A percentile compares a stretch with the other conserved stretches of the same genome.
Conservation (phyloP, 2,888 invertebrate genomes). For the Melinaea menophilus region DNA sequence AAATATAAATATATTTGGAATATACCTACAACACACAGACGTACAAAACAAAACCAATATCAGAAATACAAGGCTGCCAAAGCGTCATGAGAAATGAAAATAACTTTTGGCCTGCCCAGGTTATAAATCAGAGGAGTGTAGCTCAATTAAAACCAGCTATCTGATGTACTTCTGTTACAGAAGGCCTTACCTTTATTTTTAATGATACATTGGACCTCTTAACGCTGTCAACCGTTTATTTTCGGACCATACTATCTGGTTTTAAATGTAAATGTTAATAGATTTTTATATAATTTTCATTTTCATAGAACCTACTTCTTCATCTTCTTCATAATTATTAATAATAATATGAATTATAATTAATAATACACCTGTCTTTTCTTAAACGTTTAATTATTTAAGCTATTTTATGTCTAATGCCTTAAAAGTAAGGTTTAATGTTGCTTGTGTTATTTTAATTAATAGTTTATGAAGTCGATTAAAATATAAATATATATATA, state of each 20-base stretch:
- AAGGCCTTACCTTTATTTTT: conserved; percentile 42
- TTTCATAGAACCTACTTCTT: too few relatives aligned
- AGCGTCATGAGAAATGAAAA: conserved; percentile 63
- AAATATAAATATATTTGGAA: too few relatives aligned
- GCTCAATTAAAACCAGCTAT: conserved; percentile 75
- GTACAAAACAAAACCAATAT: neutral
- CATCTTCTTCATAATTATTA: too few relatives aligned
- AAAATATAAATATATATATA: too few relatives aligned
- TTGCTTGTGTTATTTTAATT: conserved; percentile 16
- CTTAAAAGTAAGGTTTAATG: conserved; percentile 1
- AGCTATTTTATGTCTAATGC: conserved; percentile 14
- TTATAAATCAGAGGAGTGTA: conserved; percentile 75
- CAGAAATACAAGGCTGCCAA: conserved; percentile 4
- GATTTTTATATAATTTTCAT: neutral
- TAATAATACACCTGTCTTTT: too few relatives aligned
- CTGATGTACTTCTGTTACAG: conserved; percentile 65
- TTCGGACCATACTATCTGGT: conserved; percentile 28
- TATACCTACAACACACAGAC: too few relatives aligned
- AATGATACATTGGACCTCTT: conserved; percentile 45
- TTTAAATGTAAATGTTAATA: neutral
- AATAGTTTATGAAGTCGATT: conserved; percentile 30
- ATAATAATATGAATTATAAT: too few relatives aligned
- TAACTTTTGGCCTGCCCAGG: conserved; percentile 70
- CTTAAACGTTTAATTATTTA: too few relatives aligned
- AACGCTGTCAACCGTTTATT: conserved; percentile 48